Percentiles rank a stretch among this genome's conserved stretches.
phyloP scores from a whole-genome alignment of 1,140 invertebrate species.

The Pseudomyrmex cubaensis region DNA sequence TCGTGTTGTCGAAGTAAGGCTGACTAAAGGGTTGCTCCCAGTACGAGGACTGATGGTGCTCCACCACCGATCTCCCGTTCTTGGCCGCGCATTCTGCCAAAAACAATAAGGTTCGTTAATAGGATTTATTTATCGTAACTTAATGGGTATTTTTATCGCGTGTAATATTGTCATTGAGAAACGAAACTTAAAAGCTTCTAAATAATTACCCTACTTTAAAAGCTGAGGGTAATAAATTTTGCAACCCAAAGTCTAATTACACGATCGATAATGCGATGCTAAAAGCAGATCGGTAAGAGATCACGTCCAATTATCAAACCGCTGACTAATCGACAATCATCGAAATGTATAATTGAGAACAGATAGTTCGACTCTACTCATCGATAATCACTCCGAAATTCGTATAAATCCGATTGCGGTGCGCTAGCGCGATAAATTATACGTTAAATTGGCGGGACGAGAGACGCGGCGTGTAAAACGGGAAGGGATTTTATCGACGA shows the following conservation, averaged over 20 bases:
- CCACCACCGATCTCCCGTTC: slow-evolving; percentile 76
- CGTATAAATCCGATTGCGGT: slow-evolving; percentile 10
- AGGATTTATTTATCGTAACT: slow-evolving; percentile 30
- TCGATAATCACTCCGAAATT: slow-evolving; percentile 17
- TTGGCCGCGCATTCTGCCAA: slow-evolving; percentile 79
- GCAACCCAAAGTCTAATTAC: slow-evolving; percentile 1
- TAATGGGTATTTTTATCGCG: background rate
- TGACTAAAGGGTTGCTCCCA: slow-evolving; percentile 92
- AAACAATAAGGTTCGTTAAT: slow-evolving; percentile 64
- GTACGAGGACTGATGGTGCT: slow-evolving; percentile 83
- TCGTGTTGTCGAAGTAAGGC: slow-evolving; percentile 96
- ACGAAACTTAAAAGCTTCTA: background rate
- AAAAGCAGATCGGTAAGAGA: too few relatives aligned
- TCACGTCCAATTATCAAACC: too few relatives aligned
- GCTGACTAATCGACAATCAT: slow-evolving; percentile 14
- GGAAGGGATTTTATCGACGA: background rate
- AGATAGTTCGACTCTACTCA: background rate
- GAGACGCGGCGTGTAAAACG: background rate
- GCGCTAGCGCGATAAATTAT: slow-evolving; percentile 35
- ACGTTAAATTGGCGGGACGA: background rate
- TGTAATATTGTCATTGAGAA: background rate
- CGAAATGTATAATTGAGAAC: slow-evolving; percentile 9
- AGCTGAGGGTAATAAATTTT: background rate
- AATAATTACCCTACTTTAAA: background rate
- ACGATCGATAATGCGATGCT: background rate